Conservation (phyloP, 2,888 invertebrate species). For the Andrena bucephala region DNA sequence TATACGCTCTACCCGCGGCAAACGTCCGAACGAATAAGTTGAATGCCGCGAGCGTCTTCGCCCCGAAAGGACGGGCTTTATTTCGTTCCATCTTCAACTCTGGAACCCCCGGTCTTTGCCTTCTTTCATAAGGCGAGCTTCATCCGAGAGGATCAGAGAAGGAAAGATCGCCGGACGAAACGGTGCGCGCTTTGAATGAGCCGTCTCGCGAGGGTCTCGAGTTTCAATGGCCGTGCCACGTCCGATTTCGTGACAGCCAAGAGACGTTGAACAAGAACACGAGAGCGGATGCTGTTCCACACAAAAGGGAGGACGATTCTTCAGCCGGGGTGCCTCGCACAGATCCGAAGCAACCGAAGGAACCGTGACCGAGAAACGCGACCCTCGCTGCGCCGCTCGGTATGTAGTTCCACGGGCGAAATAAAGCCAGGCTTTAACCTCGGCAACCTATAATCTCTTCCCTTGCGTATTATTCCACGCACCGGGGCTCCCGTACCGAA, state of each 20-base stretch:
- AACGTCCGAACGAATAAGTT: slow-evolving; percentile 68
- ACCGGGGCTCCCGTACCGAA: too few relatives aligned
- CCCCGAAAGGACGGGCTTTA: slow-evolving; percentile 56
- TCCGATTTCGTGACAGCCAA: slow-evolving; percentile 67
- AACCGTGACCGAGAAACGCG: not conserved
- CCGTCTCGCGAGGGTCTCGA: slow-evolving; percentile 76
- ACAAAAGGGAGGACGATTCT: slow-evolving; percentile 37
- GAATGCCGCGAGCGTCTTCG: slow-evolving; percentile 64
- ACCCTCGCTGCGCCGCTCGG: not conserved
- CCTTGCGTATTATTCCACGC: not conserved
- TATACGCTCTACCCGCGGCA: slow-evolving; percentile 16
- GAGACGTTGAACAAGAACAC: slow-evolving; percentile 34
- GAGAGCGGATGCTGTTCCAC: slow-evolving; percentile 17
- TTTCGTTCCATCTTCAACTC: slow-evolving; percentile 60
- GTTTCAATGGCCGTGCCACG: slow-evolving; percentile 77
- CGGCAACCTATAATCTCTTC: not conserved
- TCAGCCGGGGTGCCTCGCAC: not conserved
- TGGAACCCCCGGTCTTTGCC: slow-evolving; percentile 46
- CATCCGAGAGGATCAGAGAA: slow-evolving; percentile 18
- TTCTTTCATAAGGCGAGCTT: slow-evolving; percentile 61
- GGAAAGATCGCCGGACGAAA: slow-evolving; percentile 35
- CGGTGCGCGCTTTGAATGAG: slow-evolving; percentile 70
- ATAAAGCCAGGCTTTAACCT: not conserved
- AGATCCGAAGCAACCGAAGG: not conserved
- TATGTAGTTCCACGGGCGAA: not conserved